These are phyloP conservation scores for Cryptophagus acutangulus DNA, from an alignment of 2,888 invertebrate species.

Conservation along the genomic window DNA sequence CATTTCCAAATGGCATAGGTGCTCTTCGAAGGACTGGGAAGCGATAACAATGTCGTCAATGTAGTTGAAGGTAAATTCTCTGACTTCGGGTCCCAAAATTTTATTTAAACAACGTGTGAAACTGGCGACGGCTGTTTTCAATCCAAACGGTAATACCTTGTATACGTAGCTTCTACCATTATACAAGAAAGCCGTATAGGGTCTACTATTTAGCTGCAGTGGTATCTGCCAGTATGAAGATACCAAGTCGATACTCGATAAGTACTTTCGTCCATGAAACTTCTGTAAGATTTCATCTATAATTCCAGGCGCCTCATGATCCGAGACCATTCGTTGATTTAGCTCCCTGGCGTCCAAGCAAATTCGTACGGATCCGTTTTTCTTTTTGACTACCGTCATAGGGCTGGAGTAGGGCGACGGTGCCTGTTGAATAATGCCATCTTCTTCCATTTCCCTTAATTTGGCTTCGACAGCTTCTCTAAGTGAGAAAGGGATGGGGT, in stretches of 20 bases:
- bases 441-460: not conserved
- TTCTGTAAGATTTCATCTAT: not conserved
- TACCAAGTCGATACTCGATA: not conserved
- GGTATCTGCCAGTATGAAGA: conserved; percentile 5
- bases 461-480: conserved; percentile 1
- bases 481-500: not conserved
- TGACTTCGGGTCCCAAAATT: conserved; percentile 24
- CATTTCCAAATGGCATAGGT: conserved; percentile 20
- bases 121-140: not conserved
- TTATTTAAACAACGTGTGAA: not conserved
- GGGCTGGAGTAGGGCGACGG: conserved; percentile 5
- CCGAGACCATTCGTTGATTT: not conserved
- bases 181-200: conserved; percentile 3
- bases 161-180: not conserved
- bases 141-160: conserved; percentile 1
- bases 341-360: not conserved
- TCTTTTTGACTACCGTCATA: conserved; percentile 10
- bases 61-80: conserved; percentile 26
- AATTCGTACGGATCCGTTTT: conserved; percentile 1
- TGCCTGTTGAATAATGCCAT: not conserved
- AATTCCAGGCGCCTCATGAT: not conserved
- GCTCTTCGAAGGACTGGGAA: conserved; percentile 22
- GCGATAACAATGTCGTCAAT: conserved; percentile 33
- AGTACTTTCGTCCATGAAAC: not conserved
- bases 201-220: not conserved